Base-by-base conservation (phyloP, 1,140 invertebrate species). In the Pararge aegeria region DNA sequence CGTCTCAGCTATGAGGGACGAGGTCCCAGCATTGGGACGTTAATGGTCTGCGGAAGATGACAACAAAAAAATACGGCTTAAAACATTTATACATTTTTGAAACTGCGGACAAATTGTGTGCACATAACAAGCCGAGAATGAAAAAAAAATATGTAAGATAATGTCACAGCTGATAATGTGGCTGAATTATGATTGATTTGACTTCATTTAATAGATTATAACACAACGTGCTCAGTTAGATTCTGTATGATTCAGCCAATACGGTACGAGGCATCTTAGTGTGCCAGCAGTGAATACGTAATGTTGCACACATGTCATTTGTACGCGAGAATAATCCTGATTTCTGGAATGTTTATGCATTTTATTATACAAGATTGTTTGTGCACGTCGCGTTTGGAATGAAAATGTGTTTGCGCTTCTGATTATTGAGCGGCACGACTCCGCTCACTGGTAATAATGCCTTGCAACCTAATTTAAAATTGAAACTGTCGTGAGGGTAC, bases 281-380 rank as follows among this genome's bases (percentile, higher is more conserved):
- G 64, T 67, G 64, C 52, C 46, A 63, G 52, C 55, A 59, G 24
- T 61, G 49, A 67, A 69, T 65, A 58, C 56, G 46, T 68, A 63
- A 73, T 64, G 54, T 61, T 64, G 58, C 69, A 70, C 56, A 73
- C 64, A 65, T 70, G 64, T 77, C 73, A 73, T 73, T 12, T 71
- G 65, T 56, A 58, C 65, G 63, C 66, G 59, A 71, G 69, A 72
- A 71, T 70, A 80, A 78, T 78, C 70, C 71, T 78, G 70, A 76
- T 74, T 76, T 82, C 70, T 78, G 75, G 78, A 79, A 83, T 80
- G 76, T 78, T 70, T 73, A 75, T 70, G 73, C 68, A 66, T 75
- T 64, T 66, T 69, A 75, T 78, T 80, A 75, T 74, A 73, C 71
- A 66, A 75, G 68, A 73, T 72, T 79, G 74, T 76, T 80, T 78